Base-by-base conservation (phyloP, 2,113 vertebrate species). In the Sula dactylatra region DNA sequence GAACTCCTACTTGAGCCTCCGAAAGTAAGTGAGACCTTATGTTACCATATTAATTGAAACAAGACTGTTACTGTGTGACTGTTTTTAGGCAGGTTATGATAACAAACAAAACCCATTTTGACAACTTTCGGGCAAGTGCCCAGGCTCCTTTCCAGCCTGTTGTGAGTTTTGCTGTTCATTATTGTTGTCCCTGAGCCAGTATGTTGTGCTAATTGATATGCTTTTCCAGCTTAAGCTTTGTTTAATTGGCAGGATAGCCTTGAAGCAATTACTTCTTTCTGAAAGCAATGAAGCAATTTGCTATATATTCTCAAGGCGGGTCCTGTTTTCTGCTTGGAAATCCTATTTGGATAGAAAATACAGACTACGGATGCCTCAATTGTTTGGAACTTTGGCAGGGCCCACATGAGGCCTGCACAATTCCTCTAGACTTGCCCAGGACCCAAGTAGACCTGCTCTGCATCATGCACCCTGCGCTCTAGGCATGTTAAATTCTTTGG, bases 1-100 rank as follows among this genome's bases (percentile, higher is more conserved):
- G 99, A 99, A 94, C 99, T 99, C 92, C 98, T 99, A 24, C 98
- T 99, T 67, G 99, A 99, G 94, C 99, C 99, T 59, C 99, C 99
- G 93, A 99, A 99, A 99, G 99, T 99, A 98, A 95, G 97, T 73
- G 61, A 88, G 92, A 73, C 36, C 12, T 88, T 32, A 4, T 32
- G 38, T 86, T 82, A 42, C 44, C 29, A 34, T 58, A 62, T 81
- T 36, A 86, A 77, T 36, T 67, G 32, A 61, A 92, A 36, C 20
- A 70, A 49, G 50, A 42, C 34, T 67, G 18, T 64, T 10, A 36
- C 29, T 15, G 6, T 31, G 19, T 71, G 52, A 34, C 54, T 79
- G 20, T 62, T 72, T 91, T 84, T n/a, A 64, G 59, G 25, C 76
- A 52, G 62, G 24, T 74, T 62, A 32, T 45, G 65, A 42, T 52